phyloP scores from a whole-genome alignment of 2,113 vertebrate genomes.

The Trachemys scripta region DNA sequence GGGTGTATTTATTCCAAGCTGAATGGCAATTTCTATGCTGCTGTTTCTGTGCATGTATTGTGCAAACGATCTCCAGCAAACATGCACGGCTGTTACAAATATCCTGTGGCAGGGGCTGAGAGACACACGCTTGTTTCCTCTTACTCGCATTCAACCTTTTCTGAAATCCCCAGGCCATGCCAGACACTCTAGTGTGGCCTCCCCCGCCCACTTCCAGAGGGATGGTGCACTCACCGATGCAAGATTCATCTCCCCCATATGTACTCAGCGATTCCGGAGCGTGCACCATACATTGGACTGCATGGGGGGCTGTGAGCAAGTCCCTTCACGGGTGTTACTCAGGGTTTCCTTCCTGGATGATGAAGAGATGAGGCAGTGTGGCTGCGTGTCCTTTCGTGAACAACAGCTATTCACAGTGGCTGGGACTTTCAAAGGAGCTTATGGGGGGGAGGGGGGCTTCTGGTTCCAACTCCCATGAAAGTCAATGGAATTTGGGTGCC shows the following conservation, averaged over 20 bases:
- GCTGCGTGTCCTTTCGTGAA: rapidly evolving
- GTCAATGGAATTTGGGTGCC: not conserved
- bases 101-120: not conserved
- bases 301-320: not conserved
- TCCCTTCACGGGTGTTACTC: rapidly evolving
- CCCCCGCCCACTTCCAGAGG: not conserved
- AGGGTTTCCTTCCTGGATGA: not conserved
- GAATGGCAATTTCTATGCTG: not conserved
- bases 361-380: not conserved
- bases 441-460: not conserved
- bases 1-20: not conserved
- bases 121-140: not conserved
- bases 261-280: not conserved
- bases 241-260: not conserved
- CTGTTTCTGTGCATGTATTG: not conserved
- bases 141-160: rapidly evolving
- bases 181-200: not conserved
- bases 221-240: not conserved
- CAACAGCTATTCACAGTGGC: not conserved
- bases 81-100: conserved; percentile 2
- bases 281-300: not conserved
- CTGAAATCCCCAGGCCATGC: not conserved
- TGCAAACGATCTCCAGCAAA: not conserved
- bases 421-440: not conserved
- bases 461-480: not conserved